Evolutionary conservation across 2,113 vertebrate species (phyloP).

Genomic region (Callocephalon fimbriatum): DNA sequence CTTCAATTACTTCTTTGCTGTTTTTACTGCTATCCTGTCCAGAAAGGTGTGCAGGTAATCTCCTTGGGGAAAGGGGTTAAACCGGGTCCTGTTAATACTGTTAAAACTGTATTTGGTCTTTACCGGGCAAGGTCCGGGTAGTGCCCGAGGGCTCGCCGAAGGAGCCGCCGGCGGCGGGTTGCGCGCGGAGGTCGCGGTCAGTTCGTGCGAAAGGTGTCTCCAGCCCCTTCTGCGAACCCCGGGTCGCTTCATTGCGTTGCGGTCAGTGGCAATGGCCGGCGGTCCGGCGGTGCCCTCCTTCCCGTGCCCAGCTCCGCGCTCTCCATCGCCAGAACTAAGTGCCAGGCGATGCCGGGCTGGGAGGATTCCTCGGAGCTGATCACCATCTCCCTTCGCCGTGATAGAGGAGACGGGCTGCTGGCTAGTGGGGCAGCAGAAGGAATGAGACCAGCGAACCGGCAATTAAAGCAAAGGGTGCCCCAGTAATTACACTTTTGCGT

Average conservation of each 20-base stretch:
- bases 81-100: accelerated
- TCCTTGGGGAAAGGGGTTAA: neutral
- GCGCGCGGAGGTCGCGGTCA: accelerated
- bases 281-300: neutral
- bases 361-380: neutral
- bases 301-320: neutral
- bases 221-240: neutral
- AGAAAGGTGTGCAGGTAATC: too few species aligned
- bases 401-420: neutral
- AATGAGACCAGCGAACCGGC: neutral
- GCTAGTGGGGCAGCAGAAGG: neutral
- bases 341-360: neutral
- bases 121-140: neutral
- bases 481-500: neutral
- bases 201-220: neutral
- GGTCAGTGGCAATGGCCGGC: neutral
- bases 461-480: neutral
- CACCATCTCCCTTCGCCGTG: neutral
- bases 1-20: too few species aligned
- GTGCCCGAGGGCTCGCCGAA: neutral
- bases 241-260: neutral
- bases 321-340: neutral
- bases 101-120: neutral
- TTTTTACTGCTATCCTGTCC: too few species aligned
- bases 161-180: neutral